Conservation (phyloP, 92 coral and sea anemone species). For the Micromussa lordhowensis region DNA sequence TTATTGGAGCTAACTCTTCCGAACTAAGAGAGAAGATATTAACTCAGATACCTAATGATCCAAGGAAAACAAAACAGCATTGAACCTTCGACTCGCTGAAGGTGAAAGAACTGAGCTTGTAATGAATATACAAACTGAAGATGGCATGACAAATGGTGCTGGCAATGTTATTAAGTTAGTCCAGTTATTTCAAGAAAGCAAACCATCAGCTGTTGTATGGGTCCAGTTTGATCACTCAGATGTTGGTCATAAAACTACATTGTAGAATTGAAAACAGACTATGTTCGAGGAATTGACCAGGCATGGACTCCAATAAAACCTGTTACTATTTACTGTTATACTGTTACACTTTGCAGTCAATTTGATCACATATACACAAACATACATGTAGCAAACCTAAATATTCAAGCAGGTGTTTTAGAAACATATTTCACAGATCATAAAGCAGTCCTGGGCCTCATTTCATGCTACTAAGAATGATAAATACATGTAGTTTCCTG, state of each 20-base stretch:
- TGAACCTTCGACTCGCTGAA: constrained; percentile 31
- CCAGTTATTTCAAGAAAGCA: too few relatives aligned
- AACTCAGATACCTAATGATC: constrained; percentile 53
- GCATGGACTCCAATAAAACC: constrained; percentile 62
- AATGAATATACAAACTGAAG: too few relatives aligned
- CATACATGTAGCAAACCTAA: constrained; percentile 40
- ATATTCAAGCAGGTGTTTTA: constrained; percentile 17
- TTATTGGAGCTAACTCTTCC: constrained; percentile 27
- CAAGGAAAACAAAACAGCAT: constrained; percentile 42
- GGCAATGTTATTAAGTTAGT: too few relatives aligned
- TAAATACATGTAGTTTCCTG: too few relatives aligned
- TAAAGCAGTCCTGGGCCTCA: constrained; percentile 48
- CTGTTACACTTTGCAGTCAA: constrained; percentile 61
- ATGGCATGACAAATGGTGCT: too few relatives aligned
- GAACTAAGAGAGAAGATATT: constrained; percentile 54
- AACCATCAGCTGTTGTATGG: constrained; percentile 65
- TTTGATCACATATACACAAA: constrained; percentile 64
- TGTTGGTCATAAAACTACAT: too few relatives aligned
- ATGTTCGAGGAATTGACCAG: constrained; percentile 35
- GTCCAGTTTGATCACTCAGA: too few relatives aligned
- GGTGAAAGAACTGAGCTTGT: constrained; percentile 69
- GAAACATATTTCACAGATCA: constrained; percentile 64
- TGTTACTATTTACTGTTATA: too few relatives aligned
- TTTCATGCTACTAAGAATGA: neutral
- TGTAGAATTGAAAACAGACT: too few relatives aligned